Conservation (phyloP, 2,113 vertebrate species). For the Phaethon lepturus region DNA sequence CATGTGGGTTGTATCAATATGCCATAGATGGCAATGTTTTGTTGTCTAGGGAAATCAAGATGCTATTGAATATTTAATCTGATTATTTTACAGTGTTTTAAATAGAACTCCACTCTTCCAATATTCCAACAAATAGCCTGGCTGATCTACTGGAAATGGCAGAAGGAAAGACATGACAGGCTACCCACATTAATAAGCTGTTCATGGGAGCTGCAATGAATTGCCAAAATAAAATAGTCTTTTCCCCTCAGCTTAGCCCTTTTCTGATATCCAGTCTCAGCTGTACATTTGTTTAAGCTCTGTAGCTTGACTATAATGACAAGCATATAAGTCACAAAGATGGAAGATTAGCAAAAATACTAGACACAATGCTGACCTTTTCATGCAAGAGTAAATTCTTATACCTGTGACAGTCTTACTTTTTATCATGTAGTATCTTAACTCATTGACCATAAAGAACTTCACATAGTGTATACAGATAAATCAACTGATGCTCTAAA, state of each 20-base stretch:
- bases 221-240: background rate
- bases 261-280: background rate
- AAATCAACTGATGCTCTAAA: constrained; percentile 12
- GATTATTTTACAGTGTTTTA: background rate
- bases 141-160: background rate
- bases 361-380: background rate
- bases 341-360: background rate
- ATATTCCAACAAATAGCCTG: background rate
- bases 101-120: background rate
- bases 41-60: background rate
- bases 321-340: background rate
- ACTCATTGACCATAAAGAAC: constrained; percentile 13
- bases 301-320: background rate
- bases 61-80: background rate
- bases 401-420: background rate
- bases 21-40: background rate
- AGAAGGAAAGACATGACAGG: background rate
- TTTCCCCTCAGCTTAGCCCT: background rate
- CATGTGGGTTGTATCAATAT: background rate
- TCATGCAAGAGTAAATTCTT: background rate
- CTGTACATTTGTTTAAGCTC: background rate
- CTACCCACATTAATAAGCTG: background rate
- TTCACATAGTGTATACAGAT: background rate
- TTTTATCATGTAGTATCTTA: constrained; percentile 52
- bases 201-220: background rate